Evolutionary conservation across 1,140 invertebrate genomes (phyloP).

Genomic region (Neodiprion pinetum): DNA sequence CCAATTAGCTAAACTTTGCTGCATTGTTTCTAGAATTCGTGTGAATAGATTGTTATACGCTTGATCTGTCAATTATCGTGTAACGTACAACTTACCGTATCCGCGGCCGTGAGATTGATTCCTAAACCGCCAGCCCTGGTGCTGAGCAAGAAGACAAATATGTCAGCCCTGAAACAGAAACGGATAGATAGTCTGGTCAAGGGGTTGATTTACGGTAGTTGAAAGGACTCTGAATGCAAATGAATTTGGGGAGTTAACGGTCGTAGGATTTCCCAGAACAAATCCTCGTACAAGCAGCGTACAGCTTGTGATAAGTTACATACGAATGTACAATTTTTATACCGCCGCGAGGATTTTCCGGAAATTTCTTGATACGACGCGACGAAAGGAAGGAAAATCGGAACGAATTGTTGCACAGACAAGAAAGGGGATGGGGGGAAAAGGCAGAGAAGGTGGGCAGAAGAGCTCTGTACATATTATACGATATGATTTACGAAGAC

Average conservation of each 20-base stretch:
- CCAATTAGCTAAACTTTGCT: no score
- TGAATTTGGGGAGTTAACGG: conserved; percentile 40
- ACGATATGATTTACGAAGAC: not conserved
- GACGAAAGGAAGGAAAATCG: no score
- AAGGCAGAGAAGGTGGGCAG: no score
- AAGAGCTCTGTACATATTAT: not conserved
- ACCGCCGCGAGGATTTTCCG: no score
- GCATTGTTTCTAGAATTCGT: no score
- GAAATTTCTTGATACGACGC: no score
- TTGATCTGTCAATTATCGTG: not conserved
- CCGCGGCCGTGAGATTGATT: conserved; percentile 97
- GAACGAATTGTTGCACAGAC: no score
- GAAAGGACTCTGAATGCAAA: conserved; percentile 44
- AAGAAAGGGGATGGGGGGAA: no score
- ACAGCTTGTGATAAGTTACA: no score
- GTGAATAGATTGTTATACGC: no score
- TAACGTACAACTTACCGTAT: conserved; percentile 78
- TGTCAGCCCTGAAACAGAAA: conserved; percentile 73
- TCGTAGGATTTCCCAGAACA: conserved; percentile 38
- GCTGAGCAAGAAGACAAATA: conserved; percentile 96
- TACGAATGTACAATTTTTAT: no score
- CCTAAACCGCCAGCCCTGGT: conserved; percentile 97
- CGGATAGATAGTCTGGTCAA: not conserved
- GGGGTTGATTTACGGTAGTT: conserved; percentile 15
- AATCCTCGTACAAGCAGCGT: not conserved